Conservation (phyloP, 2,888 invertebrate species). For the Drosophila melanosoma region DNA sequence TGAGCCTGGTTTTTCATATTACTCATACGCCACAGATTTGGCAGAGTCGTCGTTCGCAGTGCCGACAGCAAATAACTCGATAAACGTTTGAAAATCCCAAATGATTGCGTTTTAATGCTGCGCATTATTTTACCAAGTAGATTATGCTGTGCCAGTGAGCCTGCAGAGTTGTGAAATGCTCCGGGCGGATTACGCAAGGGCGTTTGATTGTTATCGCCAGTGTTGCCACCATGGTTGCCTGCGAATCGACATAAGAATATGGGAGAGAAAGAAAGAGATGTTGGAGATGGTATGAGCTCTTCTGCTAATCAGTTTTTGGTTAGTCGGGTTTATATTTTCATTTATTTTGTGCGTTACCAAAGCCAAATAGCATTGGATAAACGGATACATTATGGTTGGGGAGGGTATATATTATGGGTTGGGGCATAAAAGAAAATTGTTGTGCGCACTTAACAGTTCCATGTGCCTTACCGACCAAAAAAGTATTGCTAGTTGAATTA, state of each 20-base stretch:
- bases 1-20: slow-evolving; percentile 64
- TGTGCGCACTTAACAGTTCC: slow-evolving; percentile 67
- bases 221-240: slow-evolving; percentile 74
- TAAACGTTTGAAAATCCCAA: slow-evolving; percentile 84
- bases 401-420: neutral
- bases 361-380: slow-evolving; percentile 57
- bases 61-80: slow-evolving; percentile 80
- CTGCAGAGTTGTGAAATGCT: slow-evolving; percentile 85
- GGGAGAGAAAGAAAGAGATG: slow-evolving; percentile 6
- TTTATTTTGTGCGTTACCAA: slow-evolving; percentile 69
- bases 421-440: slow-evolving; percentile 66
- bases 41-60: slow-evolving; percentile 46
- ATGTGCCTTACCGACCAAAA: slow-evolving; percentile 1
- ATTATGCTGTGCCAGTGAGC: slow-evolving; percentile 83
- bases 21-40: slow-evolving; percentile 75
- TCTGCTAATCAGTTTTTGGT: slow-evolving; percentile 76
- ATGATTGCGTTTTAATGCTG: slow-evolving; percentile 85
- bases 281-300: slow-evolving; percentile 31
- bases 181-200: slow-evolving; percentile 85
- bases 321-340: slow-evolving; percentile 79
- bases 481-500: slow-evolving; percentile 38
- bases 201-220: slow-evolving; percentile 84
- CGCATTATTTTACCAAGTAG: slow-evolving; percentile 84
- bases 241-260: slow-evolving; percentile 35
- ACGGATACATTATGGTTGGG: slow-evolving; percentile 14